These are phyloP conservation scores for Megastigmus dorsalis DNA, from an alignment of 2,888 invertebrate species.

Conservation along the genomic window DNA sequence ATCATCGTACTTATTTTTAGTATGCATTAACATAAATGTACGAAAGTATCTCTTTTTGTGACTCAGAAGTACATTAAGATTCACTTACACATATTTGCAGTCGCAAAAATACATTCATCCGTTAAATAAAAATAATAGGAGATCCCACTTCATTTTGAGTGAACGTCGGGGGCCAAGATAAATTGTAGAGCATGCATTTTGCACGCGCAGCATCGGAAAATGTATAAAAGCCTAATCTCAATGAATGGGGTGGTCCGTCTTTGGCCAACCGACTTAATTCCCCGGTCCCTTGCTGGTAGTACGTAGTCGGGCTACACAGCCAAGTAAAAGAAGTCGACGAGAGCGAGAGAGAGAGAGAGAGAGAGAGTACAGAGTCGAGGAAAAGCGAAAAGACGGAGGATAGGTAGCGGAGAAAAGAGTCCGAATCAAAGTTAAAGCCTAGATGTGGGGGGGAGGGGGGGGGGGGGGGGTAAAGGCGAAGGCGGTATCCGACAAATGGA, in stretches of 20 bases:
- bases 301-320: too few relatives aligned
- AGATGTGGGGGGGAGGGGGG: too few relatives aligned
- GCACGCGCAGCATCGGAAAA: neutral
- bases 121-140: too few relatives aligned
- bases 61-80: too few relatives aligned
- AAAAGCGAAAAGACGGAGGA: neutral
- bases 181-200: constrained; percentile 21
- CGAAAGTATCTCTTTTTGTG: too few relatives aligned
- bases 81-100: too few relatives aligned
- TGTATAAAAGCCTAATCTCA: constrained; percentile 39
- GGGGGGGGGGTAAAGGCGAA: neutral
- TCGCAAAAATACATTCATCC: too few relatives aligned
- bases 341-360: neutral
- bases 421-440: constrained; percentile 29
- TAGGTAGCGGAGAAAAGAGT: neutral
- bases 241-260: constrained; percentile 33
- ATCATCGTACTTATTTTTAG: too few relatives aligned
- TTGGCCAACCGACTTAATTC: neutral
- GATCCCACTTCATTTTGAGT: constrained; percentile 24
- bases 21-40: too few relatives aligned
- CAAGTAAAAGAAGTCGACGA: too few relatives aligned
- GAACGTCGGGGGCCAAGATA: constrained; percentile 5
- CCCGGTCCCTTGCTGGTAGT: neutral
- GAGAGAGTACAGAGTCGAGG: neutral
- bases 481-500: constrained; percentile 4